Evolutionary conservation across 2,888 invertebrate species (phyloP).

Genomic region (Syrista parreyssii): DNA sequence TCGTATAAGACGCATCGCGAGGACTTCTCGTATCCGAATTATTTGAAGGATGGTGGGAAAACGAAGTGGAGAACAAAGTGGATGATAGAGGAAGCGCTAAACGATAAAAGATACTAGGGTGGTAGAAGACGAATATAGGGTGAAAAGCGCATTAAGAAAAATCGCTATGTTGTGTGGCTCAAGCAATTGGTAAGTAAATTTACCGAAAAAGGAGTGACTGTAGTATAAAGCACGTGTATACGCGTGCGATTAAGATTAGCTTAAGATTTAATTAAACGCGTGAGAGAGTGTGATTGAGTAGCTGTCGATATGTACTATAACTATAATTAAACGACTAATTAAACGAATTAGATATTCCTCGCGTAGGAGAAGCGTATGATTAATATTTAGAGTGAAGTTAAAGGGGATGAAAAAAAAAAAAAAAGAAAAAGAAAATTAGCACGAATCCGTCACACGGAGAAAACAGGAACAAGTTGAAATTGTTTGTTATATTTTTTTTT

Average conservation of each 20-base stretch:
- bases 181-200: slow-evolving; percentile 35
- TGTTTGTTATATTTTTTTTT: slow-evolving; percentile 58
- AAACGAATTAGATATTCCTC: slow-evolving; percentile 32
- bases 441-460: slow-evolving; percentile 48
- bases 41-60: slow-evolving; percentile 23
- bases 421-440: slow-evolving; percentile 16
- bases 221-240: slow-evolving; percentile 6
- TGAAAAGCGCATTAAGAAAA: slow-evolving; percentile 8
- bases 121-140: slow-evolving; percentile 18
- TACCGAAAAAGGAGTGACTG: slow-evolving; percentile 16
- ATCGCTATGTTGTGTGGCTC: slow-evolving; percentile 41
- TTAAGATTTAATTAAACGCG: slow-evolving; percentile 1
- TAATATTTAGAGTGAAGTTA: slow-evolving; percentile 11
- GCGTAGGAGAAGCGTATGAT: slow-evolving; percentile 21
- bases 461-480: slow-evolving; percentile 50
- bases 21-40: slow-evolving; percentile 65
- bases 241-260: background rate
- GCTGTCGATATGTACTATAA: slow-evolving; percentile 38
- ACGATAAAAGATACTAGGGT: slow-evolving; percentile 16
- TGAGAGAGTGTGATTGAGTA: slow-evolving; percentile 9
- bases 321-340: slow-evolving; percentile 20
- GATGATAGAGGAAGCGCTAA: slow-evolving; percentile 15
- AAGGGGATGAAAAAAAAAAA: slow-evolving; percentile 23
- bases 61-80: background rate
- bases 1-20: slow-evolving; percentile 36